Conservation (phyloP, 2,113 vertebrate species). For the Panthera leo region DNA sequence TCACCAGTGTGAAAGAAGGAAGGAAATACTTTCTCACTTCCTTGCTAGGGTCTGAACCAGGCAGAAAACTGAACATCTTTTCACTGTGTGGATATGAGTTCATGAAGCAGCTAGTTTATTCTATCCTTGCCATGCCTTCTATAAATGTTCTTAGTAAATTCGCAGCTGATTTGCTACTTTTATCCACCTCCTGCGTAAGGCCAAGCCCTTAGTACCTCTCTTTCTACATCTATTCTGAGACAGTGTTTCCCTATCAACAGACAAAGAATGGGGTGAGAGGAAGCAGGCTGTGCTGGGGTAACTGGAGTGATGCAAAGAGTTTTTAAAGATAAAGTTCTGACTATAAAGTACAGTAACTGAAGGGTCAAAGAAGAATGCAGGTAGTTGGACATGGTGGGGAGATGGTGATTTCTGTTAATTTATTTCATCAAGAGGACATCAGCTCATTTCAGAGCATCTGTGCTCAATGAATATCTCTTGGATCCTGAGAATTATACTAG, state of each 20-base stretch:
- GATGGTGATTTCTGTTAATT: not conserved
- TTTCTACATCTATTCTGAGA: not conserved
- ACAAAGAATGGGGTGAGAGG: not conserved
- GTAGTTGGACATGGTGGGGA: not conserved
- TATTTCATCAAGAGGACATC: not conserved
- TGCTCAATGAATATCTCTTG: not conserved
- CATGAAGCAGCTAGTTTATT: not conserved
- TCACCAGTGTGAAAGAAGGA: not conserved
- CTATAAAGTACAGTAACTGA: not conserved
- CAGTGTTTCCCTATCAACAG: not conserved
- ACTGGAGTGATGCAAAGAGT: not conserved
- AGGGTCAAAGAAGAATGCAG: not conserved
- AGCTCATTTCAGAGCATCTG: not conserved
- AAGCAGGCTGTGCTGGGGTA: not conserved
- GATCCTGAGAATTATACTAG: not conserved
- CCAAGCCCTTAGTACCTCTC: not conserved
- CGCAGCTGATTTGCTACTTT: not conserved
- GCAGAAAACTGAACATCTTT: not conserved
- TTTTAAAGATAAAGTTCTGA: not conserved
- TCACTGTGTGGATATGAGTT: not conserved
- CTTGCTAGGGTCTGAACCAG: not conserved
- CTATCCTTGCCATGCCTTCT: not conserved
- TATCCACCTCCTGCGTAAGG: not conserved
- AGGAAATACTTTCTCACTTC: not conserved
- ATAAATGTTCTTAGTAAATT: not conserved